Base-by-base conservation (phyloP, 2,888 invertebrate species). In the Hypomecis atomaria region DNA sequence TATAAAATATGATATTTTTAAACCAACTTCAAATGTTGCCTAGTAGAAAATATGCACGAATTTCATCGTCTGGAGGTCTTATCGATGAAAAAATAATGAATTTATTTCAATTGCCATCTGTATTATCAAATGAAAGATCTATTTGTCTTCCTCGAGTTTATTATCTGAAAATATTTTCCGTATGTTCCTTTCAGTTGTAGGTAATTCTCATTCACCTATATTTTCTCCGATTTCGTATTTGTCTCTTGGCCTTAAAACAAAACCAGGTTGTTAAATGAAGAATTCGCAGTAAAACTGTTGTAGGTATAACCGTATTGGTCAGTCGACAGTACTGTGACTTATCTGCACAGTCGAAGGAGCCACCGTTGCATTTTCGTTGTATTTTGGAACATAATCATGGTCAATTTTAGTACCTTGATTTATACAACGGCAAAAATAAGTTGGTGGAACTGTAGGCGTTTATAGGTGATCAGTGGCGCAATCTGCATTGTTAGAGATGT, bases 401-500 rank as follows among this genome's bases (percentile, higher is more conserved):
- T 9, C 10, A 36, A 37, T 49, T 40, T 23, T 52, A 52, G 40
- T 52, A 33, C 7, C 10, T 33, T 33, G 7, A n/a, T 52, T 42
- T 52, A 10, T 13, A 10, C 40, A 40, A 4, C 23, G 9, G 6
- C 9, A 8, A 3, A 40, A 3, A 23, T 23, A 52, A 52, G 40
- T 40, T 52, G 10, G 42, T 33, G 13, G 33, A 10, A 23, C 53
- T 48, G 60, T 65, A 61, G 65, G 65, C 65, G 54, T 65, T 65
- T 65, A 65, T 61, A 11, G 57, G 38, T 50, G 50, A 63, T 52
- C 57, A 53, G 47, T 57, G 37, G 52, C 48, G 60, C 57, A 65
- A 65, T 60, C 52, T 33, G 9, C 57, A 57, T 60, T 57, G 60
- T 53, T 57, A 60, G 60, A 48, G 60, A 57, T 65, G 64, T 38